Conservation (phyloP, 2,113 vertebrate species). For the Mesitornis unicolor region DNA sequence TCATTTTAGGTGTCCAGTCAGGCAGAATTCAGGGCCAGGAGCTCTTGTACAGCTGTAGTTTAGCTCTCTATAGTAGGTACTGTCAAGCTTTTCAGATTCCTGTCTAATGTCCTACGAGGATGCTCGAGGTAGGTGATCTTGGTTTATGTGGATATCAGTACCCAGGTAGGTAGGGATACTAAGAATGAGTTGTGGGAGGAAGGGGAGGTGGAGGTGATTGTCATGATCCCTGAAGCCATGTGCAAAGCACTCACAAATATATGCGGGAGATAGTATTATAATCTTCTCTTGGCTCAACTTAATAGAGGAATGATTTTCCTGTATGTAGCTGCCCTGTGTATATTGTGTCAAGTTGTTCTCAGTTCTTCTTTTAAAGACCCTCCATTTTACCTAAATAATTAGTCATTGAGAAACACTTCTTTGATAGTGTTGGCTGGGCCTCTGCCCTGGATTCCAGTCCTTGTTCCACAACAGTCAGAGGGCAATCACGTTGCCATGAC, state of each 20-base stretch:
- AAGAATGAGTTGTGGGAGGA: background rate
- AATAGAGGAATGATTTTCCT: background rate
- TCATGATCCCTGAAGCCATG: background rate
- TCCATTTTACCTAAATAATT: background rate
- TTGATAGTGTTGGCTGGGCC: fast-evolving
- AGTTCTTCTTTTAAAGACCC: background rate
- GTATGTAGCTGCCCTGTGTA: fast-evolving
- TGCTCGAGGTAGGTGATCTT: background rate
- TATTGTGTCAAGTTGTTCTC: background rate
- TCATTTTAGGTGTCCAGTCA: background rate
- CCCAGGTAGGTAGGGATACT: background rate
- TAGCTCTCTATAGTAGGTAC: background rate
- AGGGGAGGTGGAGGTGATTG: background rate
- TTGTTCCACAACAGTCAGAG: background rate
- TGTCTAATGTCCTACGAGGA: background rate
- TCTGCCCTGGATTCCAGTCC: background rate
- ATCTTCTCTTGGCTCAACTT: background rate
- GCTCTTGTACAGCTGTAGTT: background rate
- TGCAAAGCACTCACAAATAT: background rate
- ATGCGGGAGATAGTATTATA: background rate
- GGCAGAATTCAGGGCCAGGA: background rate
- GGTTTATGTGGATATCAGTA: background rate
- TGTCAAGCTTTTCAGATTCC: background rate
- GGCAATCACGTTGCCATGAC: too few relatives aligned
- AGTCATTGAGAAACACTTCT: background rate